Conservation (phyloP, 2,797 vertebrate species). For the Catamblyrhynchus diadema region DNA sequence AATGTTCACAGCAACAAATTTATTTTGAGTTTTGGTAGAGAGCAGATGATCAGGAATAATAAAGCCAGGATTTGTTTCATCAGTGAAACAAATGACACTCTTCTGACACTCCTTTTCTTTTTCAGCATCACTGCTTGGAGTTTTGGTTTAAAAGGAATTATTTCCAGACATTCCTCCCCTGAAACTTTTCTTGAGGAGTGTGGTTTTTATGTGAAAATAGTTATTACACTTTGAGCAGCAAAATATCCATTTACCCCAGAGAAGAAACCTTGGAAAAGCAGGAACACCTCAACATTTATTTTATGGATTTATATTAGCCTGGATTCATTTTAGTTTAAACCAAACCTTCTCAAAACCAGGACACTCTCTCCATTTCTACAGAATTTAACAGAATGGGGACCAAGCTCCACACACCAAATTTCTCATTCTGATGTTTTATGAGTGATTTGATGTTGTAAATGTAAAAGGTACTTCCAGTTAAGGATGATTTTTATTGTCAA, state of each 20-base stretch:
- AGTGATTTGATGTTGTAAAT: not conserved
- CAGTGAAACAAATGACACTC: not conserved
- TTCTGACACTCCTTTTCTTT: not conserved
- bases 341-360: not conserved
- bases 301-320: not conserved
- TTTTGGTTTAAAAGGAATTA: conserved; percentile 24
- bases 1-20: not conserved
- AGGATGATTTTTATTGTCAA: not conserved
- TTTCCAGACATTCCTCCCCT: conserved; percentile 42
- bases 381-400: not conserved
- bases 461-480: not conserved
- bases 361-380: not conserved
- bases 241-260: not conserved
- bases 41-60: conserved; percentile 20
- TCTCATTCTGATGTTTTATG: not conserved
- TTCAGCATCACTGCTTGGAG: not conserved
- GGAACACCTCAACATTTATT: not conserved
- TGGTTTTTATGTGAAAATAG: not conserved
- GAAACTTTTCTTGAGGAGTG: not conserved
- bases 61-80: conserved; percentile 27
- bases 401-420: not conserved
- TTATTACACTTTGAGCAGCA: not conserved
- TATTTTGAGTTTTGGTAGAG: not conserved
- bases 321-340: not conserved
- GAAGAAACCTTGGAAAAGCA: not conserved